Conservation (phyloP, 2,888 invertebrate species). For the Atherix ibis region DNA sequence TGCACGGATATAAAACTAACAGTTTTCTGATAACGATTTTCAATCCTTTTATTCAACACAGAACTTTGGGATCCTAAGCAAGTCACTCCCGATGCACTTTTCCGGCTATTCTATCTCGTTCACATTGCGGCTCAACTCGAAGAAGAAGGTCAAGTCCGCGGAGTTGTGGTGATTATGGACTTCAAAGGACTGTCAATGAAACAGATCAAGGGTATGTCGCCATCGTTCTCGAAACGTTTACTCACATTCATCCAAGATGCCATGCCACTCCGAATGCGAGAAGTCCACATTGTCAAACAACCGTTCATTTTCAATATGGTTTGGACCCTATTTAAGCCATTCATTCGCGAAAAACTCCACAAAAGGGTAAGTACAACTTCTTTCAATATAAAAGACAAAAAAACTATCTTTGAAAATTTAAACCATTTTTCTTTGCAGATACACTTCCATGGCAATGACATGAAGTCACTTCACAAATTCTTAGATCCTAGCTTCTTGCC, state of each 20-base stretch:
- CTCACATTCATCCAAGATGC: conserved; percentile 74
- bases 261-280: conserved; percentile 69
- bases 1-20: too few species aligned
- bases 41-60: conserved; percentile 21
- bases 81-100: conserved; percentile 57
- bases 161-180: conserved; percentile 70
- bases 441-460: conserved; percentile 69
- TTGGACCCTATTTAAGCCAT: conserved; percentile 72
- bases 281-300: conserved; percentile 73
- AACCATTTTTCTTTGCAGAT: conserved; percentile 37
- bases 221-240: conserved; percentile 58
- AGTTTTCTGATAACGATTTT: too few species aligned
- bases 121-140: conserved; percentile 64
- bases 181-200: conserved; percentile 61
- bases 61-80: conserved; percentile 61
- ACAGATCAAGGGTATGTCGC: conserved; percentile 52
- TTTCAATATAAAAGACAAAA: too few species aligned
- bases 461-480: conserved; percentile 59
- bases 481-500: conserved; percentile 53
- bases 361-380: conserved; percentile 48
- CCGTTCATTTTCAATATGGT: conserved; percentile 72
- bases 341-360: conserved; percentile 62
- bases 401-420: not conserved
- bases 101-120: conserved; percentile 61
- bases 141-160: conserved; percentile 64